Evolutionary conservation across 2,888 invertebrate species (phyloP), one percentile per base, ranked within the genome.

Genomic region (Cepaea hortensis): DNA sequence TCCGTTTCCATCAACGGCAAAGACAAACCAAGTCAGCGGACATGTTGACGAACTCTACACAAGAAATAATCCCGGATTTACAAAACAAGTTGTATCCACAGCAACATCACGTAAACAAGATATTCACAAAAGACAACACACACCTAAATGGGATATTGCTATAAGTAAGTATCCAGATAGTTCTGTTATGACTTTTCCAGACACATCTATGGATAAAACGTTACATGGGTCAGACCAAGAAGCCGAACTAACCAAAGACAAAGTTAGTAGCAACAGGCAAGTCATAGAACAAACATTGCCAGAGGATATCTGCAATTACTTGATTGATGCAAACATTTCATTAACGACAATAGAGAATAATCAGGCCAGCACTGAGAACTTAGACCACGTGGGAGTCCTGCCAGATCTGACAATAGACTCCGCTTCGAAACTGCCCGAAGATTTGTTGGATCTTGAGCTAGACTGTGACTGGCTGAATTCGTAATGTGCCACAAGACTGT

Each of bases 391-490:
- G 55, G 20, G 15, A 13, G 11, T 72, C 3, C 55, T 68, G 68
- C 65, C 13, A 55, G 6, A n/a, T 3, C 20, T 0, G 7, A 20
- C 13, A 23, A 72, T 4, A 55, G 18, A 55, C 6, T 20, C 7
- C n/a, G n/a, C n/a, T n/a, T 3, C n/a, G 48, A 68, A n/a, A 7
- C 15, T 81, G 81, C 81, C 81, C 11, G 81, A 70, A 20, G 81
- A 81, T 55, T 50, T 72, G 55, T 9, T 70, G 3, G 81, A 81
- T 72, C 48, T 81, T 20, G 70, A 50, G 72, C 81, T 81, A 50
- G 81, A 81, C 20, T 5, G 5, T 50, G 55, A 68, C 20, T 48
- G 35, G 35, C 1, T 35, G 35, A 35, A 35, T 35, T 35, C 35
- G 35, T 35, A 35, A 35, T 35, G 35, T 35, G 35, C 35, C 35